Evolutionary conservation across 2,888 invertebrate genomes (phyloP).

Genomic region (Caradrina clavipalpis): DNA sequence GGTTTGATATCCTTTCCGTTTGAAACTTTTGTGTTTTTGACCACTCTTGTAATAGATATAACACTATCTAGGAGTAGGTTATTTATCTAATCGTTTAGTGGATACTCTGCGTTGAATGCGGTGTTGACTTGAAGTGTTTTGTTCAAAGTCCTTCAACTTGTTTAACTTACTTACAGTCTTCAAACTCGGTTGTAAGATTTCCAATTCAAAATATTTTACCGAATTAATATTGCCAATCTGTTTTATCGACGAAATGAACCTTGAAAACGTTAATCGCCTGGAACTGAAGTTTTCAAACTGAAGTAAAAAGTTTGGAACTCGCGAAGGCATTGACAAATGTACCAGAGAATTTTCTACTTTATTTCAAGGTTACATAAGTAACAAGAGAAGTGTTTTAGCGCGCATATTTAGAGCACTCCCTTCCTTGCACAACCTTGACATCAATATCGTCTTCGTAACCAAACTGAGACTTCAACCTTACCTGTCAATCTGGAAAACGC

Average conservation of each 20-base stretch:
- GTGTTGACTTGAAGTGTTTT: conserved; percentile 9
- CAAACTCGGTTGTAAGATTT: conserved; percentile 2
- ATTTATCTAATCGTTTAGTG: conserved; percentile 39
- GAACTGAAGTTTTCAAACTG: conserved; percentile 22
- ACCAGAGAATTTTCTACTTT: conserved; percentile 16
- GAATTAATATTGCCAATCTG: conserved; percentile 23
- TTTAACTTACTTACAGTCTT: not conserved
- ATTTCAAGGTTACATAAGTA: conserved; percentile 3
- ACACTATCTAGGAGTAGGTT: conserved; percentile 13
- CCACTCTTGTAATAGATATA: conserved; percentile 12
- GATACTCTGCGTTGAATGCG: conserved; percentile 9
- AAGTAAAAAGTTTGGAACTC: conserved; percentile 33
- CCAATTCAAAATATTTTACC: not conserved
- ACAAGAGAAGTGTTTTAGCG: conserved; percentile 25
- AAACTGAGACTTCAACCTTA: conserved; percentile 45
- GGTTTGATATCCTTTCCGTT: too few species aligned
- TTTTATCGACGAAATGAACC: conserved; percentile 14
- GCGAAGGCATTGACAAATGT: conserved; percentile 8
- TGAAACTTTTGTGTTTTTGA: not conserved
- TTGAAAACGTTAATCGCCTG: conserved; percentile 11
- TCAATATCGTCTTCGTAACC: conserved; percentile 32
- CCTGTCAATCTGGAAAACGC: conserved; percentile 36
- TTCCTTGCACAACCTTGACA: conserved; percentile 42
- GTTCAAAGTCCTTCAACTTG: conserved; percentile 9
- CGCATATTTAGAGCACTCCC: conserved; percentile 16